Conservation (phyloP, 1,140 invertebrate genomes). For the Bombus cullumanus region DNA sequence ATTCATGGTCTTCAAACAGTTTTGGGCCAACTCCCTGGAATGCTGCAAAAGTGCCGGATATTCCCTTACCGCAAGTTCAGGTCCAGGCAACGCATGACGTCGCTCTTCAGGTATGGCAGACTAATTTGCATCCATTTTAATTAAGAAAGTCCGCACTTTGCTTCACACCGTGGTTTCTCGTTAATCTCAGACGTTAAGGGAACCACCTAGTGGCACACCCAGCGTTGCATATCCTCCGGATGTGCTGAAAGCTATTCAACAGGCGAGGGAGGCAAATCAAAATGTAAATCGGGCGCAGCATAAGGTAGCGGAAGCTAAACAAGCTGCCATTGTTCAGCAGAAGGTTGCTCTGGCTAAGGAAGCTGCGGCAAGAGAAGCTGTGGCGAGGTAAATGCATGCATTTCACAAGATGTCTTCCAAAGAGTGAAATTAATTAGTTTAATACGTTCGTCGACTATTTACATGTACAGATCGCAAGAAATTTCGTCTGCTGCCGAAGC, state of each 20-base stretch:
- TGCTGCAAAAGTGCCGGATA: conserved; percentile 64
- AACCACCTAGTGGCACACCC: conserved; percentile 72
- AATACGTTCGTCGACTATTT: not conserved
- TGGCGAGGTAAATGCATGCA: conserved; percentile 68
- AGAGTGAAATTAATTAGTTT: not conserved
- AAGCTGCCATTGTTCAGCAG: conserved; percentile 77
- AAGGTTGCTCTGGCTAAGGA: conserved; percentile 79
- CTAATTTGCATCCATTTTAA: not conserved
- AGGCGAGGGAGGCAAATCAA: conserved; percentile 80
- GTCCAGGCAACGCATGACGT: conserved; percentile 78
- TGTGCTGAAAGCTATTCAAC: conserved; percentile 76
- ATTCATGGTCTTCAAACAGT: conserved; percentile 68
- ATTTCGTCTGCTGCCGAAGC: conserved; percentile 76
- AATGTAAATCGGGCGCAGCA: conserved; percentile 79
- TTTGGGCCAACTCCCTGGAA: conserved; percentile 69
- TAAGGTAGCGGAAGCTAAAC: conserved; percentile 78
- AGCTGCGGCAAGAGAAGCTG: conserved; percentile 76
- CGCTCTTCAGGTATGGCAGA: conserved; percentile 75
- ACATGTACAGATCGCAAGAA: conserved; percentile 74
- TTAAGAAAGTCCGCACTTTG: not conserved
- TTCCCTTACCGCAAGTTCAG: conserved; percentile 77
- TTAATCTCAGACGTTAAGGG: conserved; percentile 70
- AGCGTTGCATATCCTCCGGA: conserved; percentile 79
- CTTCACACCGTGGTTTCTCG: not conserved
- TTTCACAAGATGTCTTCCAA: not conserved